Percentiles rank a stretch among this genome's conserved stretches.
phyloP scores from a whole-genome alignment of 1,140 invertebrate species.

The Neuroterus valhalla region DNA sequence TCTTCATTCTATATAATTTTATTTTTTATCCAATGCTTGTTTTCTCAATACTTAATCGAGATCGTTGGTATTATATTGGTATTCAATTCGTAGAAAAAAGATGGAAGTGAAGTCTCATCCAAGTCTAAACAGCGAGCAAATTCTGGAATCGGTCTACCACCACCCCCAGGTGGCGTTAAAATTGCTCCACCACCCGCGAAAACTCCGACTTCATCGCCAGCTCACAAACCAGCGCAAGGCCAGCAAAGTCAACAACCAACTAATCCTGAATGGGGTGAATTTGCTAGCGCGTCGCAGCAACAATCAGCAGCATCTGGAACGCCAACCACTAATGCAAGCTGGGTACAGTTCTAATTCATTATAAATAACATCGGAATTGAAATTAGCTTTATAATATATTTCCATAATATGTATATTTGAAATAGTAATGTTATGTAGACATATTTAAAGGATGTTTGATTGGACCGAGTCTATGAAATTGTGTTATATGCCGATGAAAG shows the following conservation, averaged over 20 bases:
- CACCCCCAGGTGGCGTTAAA: constrained; percentile 86
- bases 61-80: constrained; percentile 32
- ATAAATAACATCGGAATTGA: constrained; percentile 46
- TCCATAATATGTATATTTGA: constrained; percentile 35
- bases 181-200: constrained; percentile 80
- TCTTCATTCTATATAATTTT: neutral
- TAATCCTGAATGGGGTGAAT: constrained; percentile 86
- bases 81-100: constrained; percentile 84
- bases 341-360: constrained; percentile 83
- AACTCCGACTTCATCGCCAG: constrained; percentile 82
- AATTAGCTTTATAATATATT: constrained; percentile 48
- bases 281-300: constrained; percentile 77
- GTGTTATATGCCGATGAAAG: constrained; percentile 21
- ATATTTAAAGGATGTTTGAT: neutral
- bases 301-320: constrained; percentile 70
- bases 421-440: constrained; percentile 43
- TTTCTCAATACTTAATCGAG: neutral
- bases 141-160: constrained; percentile 83
- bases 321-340: constrained; percentile 77
- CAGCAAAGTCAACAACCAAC: constrained; percentile 73
- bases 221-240: constrained; percentile 78
- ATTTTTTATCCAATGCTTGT: neutral
- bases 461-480: constrained; percentile 3
- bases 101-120: constrained; percentile 83
- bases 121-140: constrained; percentile 78